Evolutionary conservation across 1,140 invertebrate species (phyloP).

Genomic region (Hyles vespertilio): DNA sequence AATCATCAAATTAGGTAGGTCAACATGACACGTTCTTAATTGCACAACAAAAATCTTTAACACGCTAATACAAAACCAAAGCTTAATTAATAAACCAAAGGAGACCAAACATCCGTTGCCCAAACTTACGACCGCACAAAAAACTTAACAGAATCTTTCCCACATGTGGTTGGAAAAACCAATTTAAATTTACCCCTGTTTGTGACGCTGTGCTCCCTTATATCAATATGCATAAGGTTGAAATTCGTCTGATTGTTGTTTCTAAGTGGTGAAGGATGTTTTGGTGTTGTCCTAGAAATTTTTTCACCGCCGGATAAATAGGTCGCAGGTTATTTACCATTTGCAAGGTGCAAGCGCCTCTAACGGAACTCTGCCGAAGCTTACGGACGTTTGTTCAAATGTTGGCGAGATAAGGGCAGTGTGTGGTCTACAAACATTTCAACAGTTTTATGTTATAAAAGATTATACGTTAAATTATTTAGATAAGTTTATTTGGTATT

Average conservation of each 20-base stretch:
- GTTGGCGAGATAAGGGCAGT: slow-evolving; percentile 48
- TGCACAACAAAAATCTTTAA: slow-evolving; percentile 22
- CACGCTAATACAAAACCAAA: slow-evolving; percentile 48
- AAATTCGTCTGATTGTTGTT: slow-evolving; percentile 19
- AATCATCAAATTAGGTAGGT: slow-evolving; percentile 8
- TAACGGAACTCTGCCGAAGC: slow-evolving; percentile 63
- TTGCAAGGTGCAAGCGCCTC: slow-evolving; percentile 59
- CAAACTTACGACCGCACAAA: slow-evolving; percentile 46
- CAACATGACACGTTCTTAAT: slow-evolving; percentile 30
- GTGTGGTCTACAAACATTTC: slow-evolving; percentile 26
- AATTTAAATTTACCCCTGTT: slow-evolving; percentile 16
- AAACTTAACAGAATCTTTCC: slow-evolving; percentile 58
- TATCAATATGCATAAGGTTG: slow-evolving; percentile 9
- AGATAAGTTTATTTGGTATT: not conserved
- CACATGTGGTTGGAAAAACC: slow-evolving; percentile 54
- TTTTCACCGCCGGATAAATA: slow-evolving; percentile 59
- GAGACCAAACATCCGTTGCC: slow-evolving; percentile 56
- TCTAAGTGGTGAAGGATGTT: slow-evolving; percentile 7
- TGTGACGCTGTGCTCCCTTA: slow-evolving; percentile 9
- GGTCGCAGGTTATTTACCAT: slow-evolving; percentile 70
- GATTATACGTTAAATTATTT: not conserved
- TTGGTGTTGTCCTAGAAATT: slow-evolving; percentile 22
- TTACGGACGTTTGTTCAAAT: slow-evolving; percentile 41
- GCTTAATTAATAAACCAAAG: slow-evolving; percentile 56
- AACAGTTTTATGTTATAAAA: slow-evolving; percentile 11